Conservation (phyloP, 2,113 vertebrate genomes). For the Chlorodrepanis virens region DNA sequence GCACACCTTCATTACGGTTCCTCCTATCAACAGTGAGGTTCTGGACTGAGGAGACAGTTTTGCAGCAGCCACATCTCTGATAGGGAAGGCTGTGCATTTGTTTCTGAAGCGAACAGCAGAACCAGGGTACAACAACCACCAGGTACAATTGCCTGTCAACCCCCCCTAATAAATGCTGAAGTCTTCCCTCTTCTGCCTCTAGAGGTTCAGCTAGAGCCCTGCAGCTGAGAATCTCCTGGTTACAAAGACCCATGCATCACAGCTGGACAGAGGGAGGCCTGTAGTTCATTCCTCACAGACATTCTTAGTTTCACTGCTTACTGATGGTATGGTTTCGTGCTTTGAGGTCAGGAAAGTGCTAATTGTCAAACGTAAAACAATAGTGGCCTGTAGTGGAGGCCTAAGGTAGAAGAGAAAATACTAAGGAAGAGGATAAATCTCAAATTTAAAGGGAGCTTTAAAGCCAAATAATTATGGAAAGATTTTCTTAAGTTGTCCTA, state of each 20-base stretch:
- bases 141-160: neutral
- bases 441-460: neutral
- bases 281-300: neutral
- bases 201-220: neutral
- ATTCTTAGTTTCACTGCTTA: neutral
- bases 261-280: neutral
- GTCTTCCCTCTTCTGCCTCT: neutral
- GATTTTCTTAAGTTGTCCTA: neutral
- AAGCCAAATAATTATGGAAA: neutral
- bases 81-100: neutral
- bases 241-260: neutral
- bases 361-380: neutral
- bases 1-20: neutral
- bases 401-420: neutral
- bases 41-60: neutral
- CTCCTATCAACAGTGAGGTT: neutral
- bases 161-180: neutral
- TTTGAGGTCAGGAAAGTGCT: neutral
- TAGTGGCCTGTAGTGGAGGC: neutral
- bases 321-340: neutral
- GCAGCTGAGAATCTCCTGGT: neutral
- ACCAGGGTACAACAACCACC: neutral
- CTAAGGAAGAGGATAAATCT: neutral
- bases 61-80: neutral
- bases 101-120: neutral